Evolutionary conservation across 2,113 vertebrate genomes (phyloP), one percentile per base, ranked within the genome.

Genomic region (Passer domesticus): DNA sequence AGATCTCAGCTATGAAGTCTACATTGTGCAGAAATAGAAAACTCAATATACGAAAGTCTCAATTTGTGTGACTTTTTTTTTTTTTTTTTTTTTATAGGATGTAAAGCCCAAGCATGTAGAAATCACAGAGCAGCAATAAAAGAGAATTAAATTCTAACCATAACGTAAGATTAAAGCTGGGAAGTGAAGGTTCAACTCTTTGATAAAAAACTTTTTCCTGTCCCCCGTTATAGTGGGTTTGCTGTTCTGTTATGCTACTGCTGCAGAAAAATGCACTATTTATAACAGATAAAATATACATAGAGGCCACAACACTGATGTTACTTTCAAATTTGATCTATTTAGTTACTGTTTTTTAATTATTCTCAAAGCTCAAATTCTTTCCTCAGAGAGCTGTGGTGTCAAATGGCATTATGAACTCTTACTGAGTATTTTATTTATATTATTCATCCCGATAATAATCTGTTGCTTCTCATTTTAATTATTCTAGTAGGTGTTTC

Each of bases 391-490:
- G 37, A 90, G 27, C 39, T 83, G 43, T 75, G 43, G 21, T 55
- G 70, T 80, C 13, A 83, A 88, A 60, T 41, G 33, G 13, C 28
- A 64, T 79, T 68, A 68, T 90, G 83, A 78, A 92, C 24, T 58
- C 82, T 44, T 67, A 37, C 15, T 88, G 46, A 27, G 6, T 69
- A 56, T 74, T 90, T 74, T 92, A 75, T 74, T 90, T 74, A 27
- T 50, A 39, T 69, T 77, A 67, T 75, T 82, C 33, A 68, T 78
- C 60, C 47, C 37, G 22, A 49, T 69, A 69, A 41, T 44, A 73
- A 89, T 13, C 25, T 91, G 43, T 89, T 87, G 35, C 13, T 64
- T 68, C 47, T 58, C 86, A 62, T 77, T 88, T 89, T 63, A 83
- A 78, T 84, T 87, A 75, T 78, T 68, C 47, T 17, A 72, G 12